A percentile compares a stretch with the other conserved stretches of the same genome.
Evolutionary conservation across 2,797 vertebrate genomes (phyloP).

Genomic region (Hydrolagus colliei): DNA sequence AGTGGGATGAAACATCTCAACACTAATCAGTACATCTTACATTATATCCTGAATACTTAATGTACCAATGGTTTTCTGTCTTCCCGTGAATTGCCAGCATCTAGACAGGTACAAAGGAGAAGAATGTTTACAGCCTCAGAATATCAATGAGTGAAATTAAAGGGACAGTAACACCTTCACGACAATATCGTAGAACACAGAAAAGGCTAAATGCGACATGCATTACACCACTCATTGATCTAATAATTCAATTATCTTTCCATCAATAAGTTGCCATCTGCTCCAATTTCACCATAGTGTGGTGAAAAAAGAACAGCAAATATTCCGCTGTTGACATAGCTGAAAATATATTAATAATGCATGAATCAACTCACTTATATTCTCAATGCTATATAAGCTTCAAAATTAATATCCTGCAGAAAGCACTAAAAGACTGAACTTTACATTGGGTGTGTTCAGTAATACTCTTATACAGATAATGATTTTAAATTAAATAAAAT

Average conservation of each 20-base stretch:
- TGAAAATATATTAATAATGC: neutral
- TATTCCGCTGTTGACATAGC: neutral
- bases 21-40: neutral
- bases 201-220: neutral
- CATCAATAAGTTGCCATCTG: neutral
- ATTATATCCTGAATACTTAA: constrained; percentile 1
- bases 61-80: neutral
- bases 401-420: neutral
- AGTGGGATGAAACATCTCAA: neutral
- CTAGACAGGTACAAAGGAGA: neutral
- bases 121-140: neutral
- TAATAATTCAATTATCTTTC: neutral
- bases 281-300: neutral
- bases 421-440: neutral
- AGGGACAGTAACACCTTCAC: neutral
- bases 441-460: neutral
- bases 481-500: neutral
- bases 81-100: neutral
- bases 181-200: no score
- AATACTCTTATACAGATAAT: neutral
- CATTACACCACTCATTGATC: neutral
- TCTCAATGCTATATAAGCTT: neutral
- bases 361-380: neutral
- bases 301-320: constrained; percentile 2
- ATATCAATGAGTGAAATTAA: neutral